Conservation (phyloP, 2,888 invertebrate genomes). For the Drepana falcataria region DNA sequence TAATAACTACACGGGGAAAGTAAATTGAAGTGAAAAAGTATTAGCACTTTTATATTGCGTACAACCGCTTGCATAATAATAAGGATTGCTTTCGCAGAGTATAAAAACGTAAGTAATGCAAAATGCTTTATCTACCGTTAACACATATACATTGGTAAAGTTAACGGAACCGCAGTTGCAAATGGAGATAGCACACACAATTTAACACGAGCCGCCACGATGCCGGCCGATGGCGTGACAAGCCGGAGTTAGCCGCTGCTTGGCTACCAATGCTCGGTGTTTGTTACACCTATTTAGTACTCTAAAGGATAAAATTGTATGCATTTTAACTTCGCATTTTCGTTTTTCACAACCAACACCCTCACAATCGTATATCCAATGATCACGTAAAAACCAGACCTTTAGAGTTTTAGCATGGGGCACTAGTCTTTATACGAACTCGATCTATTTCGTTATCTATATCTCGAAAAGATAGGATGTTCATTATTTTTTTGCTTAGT, state of each 20-base stretch:
- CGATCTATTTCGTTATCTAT: not conserved
- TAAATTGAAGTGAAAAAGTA: not conserved
- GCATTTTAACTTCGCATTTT: constrained; percentile 26
- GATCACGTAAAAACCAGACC: not conserved
- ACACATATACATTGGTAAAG: constrained; percentile 20
- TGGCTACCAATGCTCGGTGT: constrained; percentile 44
- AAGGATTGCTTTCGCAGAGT: not conserved
- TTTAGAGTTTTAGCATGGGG: not conserved
- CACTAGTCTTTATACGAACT: not conserved
- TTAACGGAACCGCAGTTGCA: constrained; percentile 33
- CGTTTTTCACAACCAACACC: not conserved
- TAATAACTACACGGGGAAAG: not conserved
- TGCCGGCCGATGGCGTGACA: constrained; percentile 56
- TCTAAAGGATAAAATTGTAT: constrained; percentile 35
- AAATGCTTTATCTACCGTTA: not conserved
- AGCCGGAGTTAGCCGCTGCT: constrained; percentile 45
- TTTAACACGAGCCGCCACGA: constrained; percentile 51
- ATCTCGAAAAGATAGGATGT: not conserved
- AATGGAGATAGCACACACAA: constrained; percentile 66
- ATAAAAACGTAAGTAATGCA: not conserved
- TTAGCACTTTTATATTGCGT: not conserved
- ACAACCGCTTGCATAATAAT: not conserved
- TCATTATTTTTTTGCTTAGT: not conserved
- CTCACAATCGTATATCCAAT: not conserved
- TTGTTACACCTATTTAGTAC: constrained; percentile 50